Evolutionary conservation across 2,888 invertebrate species (phyloP).

Genomic region (Selenia dentaria): DNA sequence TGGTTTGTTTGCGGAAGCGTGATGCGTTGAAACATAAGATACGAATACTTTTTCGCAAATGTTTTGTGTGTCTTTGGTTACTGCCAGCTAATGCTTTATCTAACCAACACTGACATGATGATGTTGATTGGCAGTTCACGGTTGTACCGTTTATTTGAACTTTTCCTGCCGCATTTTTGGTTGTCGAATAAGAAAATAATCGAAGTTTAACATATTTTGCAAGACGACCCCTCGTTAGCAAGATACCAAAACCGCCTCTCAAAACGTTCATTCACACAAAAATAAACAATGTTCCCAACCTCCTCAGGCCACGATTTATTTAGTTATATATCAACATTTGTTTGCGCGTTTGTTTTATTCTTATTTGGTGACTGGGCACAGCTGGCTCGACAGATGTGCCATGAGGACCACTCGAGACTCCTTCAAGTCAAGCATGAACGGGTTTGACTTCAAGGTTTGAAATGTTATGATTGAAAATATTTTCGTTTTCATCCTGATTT

Average conservation of each 20-base stretch:
- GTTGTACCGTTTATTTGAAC: too few species aligned
- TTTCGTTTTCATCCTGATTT: slow-evolving; percentile 7
- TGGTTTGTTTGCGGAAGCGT: too few species aligned
- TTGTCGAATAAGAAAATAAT: too few species aligned
- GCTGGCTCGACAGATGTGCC: slow-evolving; percentile 39
- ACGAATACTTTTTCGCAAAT: too few species aligned
- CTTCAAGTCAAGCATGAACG: slow-evolving; percentile 35
- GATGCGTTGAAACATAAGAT: too few species aligned
- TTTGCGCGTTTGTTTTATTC: slow-evolving; percentile 22
- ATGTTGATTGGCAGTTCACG: too few species aligned
- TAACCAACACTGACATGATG: too few species aligned
- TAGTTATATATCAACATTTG: slow-evolving; percentile 17
- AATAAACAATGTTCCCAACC: slow-evolving; percentile 29
- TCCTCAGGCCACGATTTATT: slow-evolving; percentile 31
- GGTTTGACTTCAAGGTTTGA: slow-evolving; percentile 17
- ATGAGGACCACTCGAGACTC: slow-evolving; percentile 35
- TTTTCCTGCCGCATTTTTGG: too few species aligned
- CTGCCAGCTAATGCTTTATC: too few species aligned
- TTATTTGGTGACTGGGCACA: slow-evolving; percentile 29
- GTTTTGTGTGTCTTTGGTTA: too few species aligned
- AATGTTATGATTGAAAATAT: slow-evolving; percentile 18
- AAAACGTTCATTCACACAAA: slow-evolving; percentile 27
- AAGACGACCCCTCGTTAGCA: neutral
- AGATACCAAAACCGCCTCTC: slow-evolving; percentile 17
- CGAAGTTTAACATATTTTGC: too few species aligned